phyloP scores from a whole-genome alignment of 1,140 invertebrate species.

The Mylabris phalerata region DNA sequence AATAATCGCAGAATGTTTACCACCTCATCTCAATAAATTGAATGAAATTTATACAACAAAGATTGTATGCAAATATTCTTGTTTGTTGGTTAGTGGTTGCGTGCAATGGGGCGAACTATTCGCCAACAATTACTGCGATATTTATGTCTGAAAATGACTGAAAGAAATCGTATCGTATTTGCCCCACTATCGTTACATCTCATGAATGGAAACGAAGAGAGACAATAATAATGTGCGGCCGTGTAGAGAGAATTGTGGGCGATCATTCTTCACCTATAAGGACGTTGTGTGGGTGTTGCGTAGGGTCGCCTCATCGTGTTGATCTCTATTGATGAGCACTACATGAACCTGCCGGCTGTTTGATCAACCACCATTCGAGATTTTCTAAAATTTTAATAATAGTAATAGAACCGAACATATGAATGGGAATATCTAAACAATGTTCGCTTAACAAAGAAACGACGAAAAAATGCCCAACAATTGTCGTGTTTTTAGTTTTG shows the following conservation, averaged over 20 bases:
- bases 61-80: constrained; percentile 13
- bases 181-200: too few relatives aligned
- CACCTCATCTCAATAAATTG: too few relatives aligned
- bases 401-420: too few relatives aligned
- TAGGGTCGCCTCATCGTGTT: constrained; percentile 3
- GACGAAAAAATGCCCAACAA: not conserved
- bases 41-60: not conserved
- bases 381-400: not conserved
- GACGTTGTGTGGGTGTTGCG: constrained; percentile 12
- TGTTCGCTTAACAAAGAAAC: too few relatives aligned
- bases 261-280: constrained; percentile 6
- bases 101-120: not conserved
- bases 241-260: too few relatives aligned
- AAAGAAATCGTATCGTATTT: constrained; percentile 5
- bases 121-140: not conserved
- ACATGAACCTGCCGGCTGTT: constrained; percentile 14
- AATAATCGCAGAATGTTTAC: too few relatives aligned
- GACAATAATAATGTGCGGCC: too few relatives aligned
- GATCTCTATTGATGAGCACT: constrained; percentile 4
- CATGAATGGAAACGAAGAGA: constrained; percentile 3
- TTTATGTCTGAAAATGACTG: constrained; percentile 12
- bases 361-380: too few relatives aligned
- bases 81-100: not conserved
- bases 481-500: not conserved
- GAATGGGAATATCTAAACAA: too few relatives aligned